Conservation (phyloP, 2,888 invertebrate genomes). For the Micoletzkya japonica region DNA sequence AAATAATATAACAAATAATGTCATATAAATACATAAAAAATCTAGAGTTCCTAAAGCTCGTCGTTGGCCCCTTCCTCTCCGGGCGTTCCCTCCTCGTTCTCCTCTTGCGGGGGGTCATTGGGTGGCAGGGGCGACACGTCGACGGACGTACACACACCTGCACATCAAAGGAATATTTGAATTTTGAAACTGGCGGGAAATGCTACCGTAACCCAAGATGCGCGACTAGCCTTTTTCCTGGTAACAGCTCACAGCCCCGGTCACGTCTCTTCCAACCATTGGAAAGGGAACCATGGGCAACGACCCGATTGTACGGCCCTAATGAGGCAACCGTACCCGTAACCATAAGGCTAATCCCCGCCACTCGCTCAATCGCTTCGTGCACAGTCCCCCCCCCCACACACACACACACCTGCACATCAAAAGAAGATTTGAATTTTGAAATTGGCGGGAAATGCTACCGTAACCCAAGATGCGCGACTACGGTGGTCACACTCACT, state of each 20-base stretch:
- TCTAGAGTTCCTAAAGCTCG: conserved; percentile 33
- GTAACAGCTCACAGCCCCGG: background rate
- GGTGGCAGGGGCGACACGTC: conserved; percentile 48
- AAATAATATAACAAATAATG: too few species aligned
- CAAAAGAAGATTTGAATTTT: conserved; percentile 2
- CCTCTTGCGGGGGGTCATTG: conserved; percentile 35
- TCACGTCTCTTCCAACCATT: too few species aligned
- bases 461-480: background rate
- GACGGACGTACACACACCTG: conserved; percentile 44
- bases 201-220: too few species aligned
- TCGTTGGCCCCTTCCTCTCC: conserved; percentile 32
- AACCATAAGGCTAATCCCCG: too few species aligned
- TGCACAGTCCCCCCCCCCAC: background rate
- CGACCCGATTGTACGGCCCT: too few species aligned
- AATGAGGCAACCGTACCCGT: background rate
- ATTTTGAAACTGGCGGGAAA: too few species aligned
- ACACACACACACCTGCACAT: background rate
- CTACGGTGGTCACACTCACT: conserved; percentile 10
- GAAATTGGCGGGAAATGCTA: too few species aligned
- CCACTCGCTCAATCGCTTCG: conserved; percentile 29
- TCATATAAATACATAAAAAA: too few species aligned
- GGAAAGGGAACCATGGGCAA: too few species aligned
- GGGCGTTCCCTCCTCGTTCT: conserved; percentile 32
- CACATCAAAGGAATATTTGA: background rate
- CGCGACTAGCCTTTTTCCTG: background rate